A percentile compares a stretch with the other conserved stretches of the same genome.
phyloP scores from a whole-genome alignment of 92 coral and sea anemone species.

The Phenganax marumi region DNA sequence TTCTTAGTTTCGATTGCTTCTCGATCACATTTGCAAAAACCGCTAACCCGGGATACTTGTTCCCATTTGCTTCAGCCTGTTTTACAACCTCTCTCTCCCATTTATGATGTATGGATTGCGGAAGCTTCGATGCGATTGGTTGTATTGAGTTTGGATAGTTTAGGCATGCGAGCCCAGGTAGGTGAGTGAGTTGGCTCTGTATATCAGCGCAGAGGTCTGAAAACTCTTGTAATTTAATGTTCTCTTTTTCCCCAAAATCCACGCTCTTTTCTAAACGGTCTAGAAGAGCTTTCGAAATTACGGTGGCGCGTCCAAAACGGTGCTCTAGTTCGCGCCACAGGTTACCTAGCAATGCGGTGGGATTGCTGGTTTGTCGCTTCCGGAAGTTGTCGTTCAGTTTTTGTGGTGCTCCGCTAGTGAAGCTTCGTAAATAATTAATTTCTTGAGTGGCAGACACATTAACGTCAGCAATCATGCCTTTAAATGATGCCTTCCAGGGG shows the following conservation, averaged over 20 bases:
- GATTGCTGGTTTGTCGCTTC: conserved; percentile 50
- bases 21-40: conserved; percentile 39
- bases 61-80: conserved; percentile 28
- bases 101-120: conserved; percentile 36
- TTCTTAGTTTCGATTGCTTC: conserved; percentile 51
- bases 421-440: conserved; percentile 52
- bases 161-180: conserved; percentile 57
- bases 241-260: conserved; percentile 44
- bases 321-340: conserved; percentile 56
- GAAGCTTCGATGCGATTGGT: conserved; percentile 52
- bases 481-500: conserved; percentile 46
- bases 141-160: conserved; percentile 52
- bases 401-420: conserved; percentile 49
- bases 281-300: conserved; percentile 42
- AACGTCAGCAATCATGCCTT: conserved; percentile 56
- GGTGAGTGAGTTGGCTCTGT: conserved; percentile 45
- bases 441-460: conserved; percentile 51
- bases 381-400: conserved; percentile 49
- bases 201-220: conserved; percentile 61
- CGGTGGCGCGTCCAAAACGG: conserved; percentile 56
- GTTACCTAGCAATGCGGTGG: conserved; percentile 39
- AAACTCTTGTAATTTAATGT: conserved; percentile 46
- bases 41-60: conserved; percentile 42
- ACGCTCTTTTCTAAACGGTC: conserved; percentile 45
- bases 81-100: conserved; percentile 57